A percentile compares a stretch with the other conserved stretches of the same genome.
Conservation (phyloP, 2,797 vertebrate species). For the Salarias fasciatus region DNA sequence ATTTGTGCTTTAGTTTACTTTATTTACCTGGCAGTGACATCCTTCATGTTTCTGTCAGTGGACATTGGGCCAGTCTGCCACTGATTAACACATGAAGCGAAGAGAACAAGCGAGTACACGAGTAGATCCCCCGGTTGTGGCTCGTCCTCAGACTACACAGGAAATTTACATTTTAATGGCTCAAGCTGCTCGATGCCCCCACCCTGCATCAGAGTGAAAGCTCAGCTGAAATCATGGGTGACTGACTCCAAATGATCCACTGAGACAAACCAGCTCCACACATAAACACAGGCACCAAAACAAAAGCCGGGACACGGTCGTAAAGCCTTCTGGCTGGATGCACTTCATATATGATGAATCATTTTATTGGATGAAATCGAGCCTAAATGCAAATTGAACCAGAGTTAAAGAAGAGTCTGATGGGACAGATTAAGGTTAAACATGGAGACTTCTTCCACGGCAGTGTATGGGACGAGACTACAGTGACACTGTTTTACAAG, state of each 20-base stretch:
- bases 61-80: slow-evolving; percentile 17
- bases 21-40: no score
- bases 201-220: slow-evolving; percentile 58
- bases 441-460: not conserved
- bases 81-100: slow-evolving; percentile 48
- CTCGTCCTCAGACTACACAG: slow-evolving; percentile 41
- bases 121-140: slow-evolving; percentile 29
- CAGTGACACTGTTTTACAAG: not conserved
- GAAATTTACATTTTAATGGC: slow-evolving; percentile 74
- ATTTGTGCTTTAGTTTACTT: no score
- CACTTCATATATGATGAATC: slow-evolving; percentile 6
- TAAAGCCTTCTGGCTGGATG: slow-evolving; percentile 24
- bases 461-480: not conserved
- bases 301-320: slow-evolving; percentile 13
- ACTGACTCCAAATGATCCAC: slow-evolving; percentile 39
- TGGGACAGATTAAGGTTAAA: slow-evolving; percentile 10
- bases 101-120: slow-evolving; percentile 38
- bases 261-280: slow-evolving; percentile 29
- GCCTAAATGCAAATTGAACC: slow-evolving; percentile 11
- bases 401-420: slow-evolving; percentile 4
- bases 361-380: slow-evolving; percentile 18
- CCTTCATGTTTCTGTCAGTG: slow-evolving; percentile 4
- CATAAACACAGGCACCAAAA: slow-evolving; percentile 31
- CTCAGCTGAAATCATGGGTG: slow-evolving; percentile 67
- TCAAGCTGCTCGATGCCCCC: slow-evolving; percentile 41